Percentiles rank a stretch among this genome's conserved stretches.
Conservation (phyloP, 2,113 vertebrate species). For the Megalops atlanticus region DNA sequence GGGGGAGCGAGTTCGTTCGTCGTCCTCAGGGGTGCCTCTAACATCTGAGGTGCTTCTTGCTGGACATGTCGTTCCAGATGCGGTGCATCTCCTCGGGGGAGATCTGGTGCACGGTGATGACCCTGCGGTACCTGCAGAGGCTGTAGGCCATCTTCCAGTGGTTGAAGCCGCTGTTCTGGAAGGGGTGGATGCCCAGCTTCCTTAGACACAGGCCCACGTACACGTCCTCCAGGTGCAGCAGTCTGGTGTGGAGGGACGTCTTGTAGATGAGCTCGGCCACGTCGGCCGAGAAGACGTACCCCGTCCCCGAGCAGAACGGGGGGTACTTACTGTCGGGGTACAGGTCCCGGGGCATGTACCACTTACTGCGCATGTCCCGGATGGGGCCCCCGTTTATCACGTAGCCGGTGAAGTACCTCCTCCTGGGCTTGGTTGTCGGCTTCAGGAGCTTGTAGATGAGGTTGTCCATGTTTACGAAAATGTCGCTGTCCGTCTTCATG, state of each 20-base stretch:
- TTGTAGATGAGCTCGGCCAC: constrained; percentile 96
- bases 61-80: constrained; percentile 99
- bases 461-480: constrained; percentile 99
- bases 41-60: constrained; percentile 98
- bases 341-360: constrained; percentile 97
- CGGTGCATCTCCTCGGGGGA: constrained; percentile 98
- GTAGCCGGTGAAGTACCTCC: constrained; percentile 94
- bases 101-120: constrained; percentile 98
- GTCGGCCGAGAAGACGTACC: constrained; percentile 96
- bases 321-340: constrained; percentile 97
- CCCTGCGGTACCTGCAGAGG: constrained; percentile 91
- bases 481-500: constrained; percentile 99
- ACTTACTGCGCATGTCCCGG: constrained; percentile 96
- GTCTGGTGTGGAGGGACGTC: constrained; percentile 93
- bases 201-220: constrained; percentile 95
- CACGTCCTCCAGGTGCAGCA: constrained; percentile 96
- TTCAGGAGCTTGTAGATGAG: constrained; percentile 96
- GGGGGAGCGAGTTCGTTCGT: neutral
- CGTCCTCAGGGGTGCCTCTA: constrained; percentile 51
- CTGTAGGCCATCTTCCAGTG: constrained; percentile 99
- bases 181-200: constrained; percentile 95
- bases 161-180: constrained; percentile 99
- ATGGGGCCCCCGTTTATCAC: constrained; percentile 97
- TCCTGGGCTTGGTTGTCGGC: constrained; percentile 90
- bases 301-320: constrained; percentile 96